Conservation (phyloP, 2,888 invertebrate species). For the Hypselothyrea guttata region DNA sequence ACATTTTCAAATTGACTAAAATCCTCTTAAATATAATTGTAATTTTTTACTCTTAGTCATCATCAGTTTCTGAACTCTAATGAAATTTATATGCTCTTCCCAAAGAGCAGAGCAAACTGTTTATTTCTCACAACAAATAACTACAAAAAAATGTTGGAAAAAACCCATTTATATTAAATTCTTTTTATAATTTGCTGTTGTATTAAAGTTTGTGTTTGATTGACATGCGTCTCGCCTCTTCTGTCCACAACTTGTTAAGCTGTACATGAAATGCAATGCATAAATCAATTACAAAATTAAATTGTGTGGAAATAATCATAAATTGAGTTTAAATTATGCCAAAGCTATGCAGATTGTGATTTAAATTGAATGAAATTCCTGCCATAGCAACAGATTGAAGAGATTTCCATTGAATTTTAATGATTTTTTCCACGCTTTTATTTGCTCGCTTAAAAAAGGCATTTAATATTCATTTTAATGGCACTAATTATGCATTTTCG, state of each 20-base stretch:
- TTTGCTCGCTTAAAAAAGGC: no score
- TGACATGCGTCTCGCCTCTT: conserved; percentile 23
- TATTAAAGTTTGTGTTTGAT: conserved; percentile 29
- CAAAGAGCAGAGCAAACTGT: no score
- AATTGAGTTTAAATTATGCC: conserved; percentile 60
- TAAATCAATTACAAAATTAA: conserved; percentile 72
- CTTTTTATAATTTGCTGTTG: not conserved
- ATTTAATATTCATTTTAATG: conserved; percentile 44
- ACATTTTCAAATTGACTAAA: no score
- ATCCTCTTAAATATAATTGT: no score
- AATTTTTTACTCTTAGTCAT: no score
- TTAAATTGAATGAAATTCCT: conserved; percentile 20
- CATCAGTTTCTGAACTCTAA: no score
- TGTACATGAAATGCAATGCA: conserved; percentile 33
- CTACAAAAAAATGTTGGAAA: not conserved
- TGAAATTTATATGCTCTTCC: no score
- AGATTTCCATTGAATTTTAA: conserved; percentile 19
- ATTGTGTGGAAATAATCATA: conserved; percentile 72
- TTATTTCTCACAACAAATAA: no score
- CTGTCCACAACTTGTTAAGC: conserved; percentile 42
- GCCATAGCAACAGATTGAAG: conserved; percentile 12
- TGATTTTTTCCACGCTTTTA: no score
- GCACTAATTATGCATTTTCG: conserved; percentile 35
- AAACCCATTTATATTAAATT: not conserved
- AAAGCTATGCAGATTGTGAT: conserved; percentile 22